A percentile compares a stretch with the other conserved stretches of the same genome.
These are phyloP conservation scores for Metallyticus violacea DNA, from an alignment of 2,888 invertebrate genomes.

Conservation along the genomic window DNA sequence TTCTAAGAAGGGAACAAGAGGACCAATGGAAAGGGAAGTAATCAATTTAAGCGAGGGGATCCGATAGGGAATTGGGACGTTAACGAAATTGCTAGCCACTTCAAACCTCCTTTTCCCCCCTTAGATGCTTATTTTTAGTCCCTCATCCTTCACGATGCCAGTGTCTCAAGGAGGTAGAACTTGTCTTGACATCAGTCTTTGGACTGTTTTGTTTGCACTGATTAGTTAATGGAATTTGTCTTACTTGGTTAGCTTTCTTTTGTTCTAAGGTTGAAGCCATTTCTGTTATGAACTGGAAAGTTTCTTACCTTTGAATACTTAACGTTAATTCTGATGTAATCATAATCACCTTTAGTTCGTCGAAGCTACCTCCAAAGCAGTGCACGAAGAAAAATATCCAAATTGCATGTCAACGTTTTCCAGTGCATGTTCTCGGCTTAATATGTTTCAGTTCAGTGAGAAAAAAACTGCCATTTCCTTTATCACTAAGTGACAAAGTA, in stretches of 20 bases:
- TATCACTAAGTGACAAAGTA: too few relatives aligned
- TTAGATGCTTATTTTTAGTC: not conserved
- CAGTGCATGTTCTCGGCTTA: too few relatives aligned
- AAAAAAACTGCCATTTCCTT: not conserved
- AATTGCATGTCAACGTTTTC: not conserved
- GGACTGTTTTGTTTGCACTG: not conserved
- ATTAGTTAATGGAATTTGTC: not conserved
- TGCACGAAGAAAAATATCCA: not conserved
- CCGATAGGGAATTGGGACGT: not conserved
- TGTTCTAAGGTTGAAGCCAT: not conserved
- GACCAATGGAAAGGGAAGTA: not conserved
- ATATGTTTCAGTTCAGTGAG: not conserved
- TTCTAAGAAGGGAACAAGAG: not conserved
- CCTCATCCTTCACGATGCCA: not conserved
- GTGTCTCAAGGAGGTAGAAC: not conserved
- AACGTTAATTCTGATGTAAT: not conserved
- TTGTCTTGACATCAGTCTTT: not conserved
- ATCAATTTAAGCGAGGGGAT: not conserved
- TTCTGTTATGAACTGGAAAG: not conserved
- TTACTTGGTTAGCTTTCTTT: not conserved
- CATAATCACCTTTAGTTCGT: not conserved
- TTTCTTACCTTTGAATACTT: not conserved
- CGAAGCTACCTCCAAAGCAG: not conserved
- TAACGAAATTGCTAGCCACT: not conserved
- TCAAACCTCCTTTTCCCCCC: not conserved